Conservation (phyloP, 2,113 vertebrate species). For the Trinectes maculatus region DNA sequence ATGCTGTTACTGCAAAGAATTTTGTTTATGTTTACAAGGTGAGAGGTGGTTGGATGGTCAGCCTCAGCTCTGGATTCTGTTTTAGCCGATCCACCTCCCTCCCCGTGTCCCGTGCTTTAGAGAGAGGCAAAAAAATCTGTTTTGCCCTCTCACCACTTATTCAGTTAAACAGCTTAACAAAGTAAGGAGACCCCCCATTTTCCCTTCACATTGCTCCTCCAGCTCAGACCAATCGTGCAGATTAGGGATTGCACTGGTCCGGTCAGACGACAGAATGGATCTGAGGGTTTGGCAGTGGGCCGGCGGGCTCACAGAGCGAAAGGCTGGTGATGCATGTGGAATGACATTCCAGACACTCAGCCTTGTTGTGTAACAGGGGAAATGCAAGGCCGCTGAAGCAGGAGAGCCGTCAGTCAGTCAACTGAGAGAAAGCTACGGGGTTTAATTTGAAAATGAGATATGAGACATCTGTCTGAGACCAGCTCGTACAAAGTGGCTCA, state of each 20-base stretch:
- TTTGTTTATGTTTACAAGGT: conserved; percentile 55
- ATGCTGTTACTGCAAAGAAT: conserved; percentile 21
- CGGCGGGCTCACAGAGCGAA: conserved; percentile 29
- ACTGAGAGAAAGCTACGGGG: conserved; percentile 13
- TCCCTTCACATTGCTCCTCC: not conserved
- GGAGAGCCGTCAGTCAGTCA: conserved; percentile 61
- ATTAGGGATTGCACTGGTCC: conserved; percentile 48
- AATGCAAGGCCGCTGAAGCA: conserved; percentile 77
- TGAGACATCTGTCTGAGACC: conserved; percentile 16
- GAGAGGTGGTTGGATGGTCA: conserved; percentile 17
- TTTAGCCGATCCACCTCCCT: conserved; percentile 19
- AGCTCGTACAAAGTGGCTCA: not conserved
- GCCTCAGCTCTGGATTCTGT: conserved; percentile 21
- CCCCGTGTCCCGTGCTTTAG: too few relatives aligned
- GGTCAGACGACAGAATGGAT: conserved; percentile 46
- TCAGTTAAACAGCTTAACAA: conserved; percentile 57
- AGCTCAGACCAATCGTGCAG: conserved; percentile 38
- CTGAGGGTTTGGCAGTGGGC: conserved; percentile 42
- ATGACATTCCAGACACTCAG: conserved; percentile 80
- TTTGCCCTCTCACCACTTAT: conserved; percentile 37
- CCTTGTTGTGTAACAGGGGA: conserved; percentile 77
- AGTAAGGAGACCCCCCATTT: conserved; percentile 1
- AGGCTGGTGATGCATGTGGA: conserved; percentile 77
- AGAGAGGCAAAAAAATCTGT: conserved; percentile 35
- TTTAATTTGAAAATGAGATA: conserved; percentile 31